Base-by-base conservation (phyloP, 2,888 invertebrate genomes). In the Pachycephus smyrnensis region DNA sequence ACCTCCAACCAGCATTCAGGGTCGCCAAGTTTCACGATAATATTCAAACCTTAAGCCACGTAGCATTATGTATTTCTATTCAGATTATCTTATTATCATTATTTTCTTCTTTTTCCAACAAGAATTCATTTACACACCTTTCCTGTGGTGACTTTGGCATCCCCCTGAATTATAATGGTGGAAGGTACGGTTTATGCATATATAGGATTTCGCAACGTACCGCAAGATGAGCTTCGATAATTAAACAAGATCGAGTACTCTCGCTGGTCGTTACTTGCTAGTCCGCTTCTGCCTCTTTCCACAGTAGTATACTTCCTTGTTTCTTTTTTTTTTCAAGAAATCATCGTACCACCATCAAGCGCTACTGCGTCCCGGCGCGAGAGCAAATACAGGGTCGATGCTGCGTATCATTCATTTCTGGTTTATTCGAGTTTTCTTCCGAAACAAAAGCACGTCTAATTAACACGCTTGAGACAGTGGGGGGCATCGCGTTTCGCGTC, bases 371-470 rank as follows among this genome's bases (percentile, higher is more conserved):
- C 30, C 11, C 69, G 69, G 69, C 69, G 0, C 31, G n/a, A 79
- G 75, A 55, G 9, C 23, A 23, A 55, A 9, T 0, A 23, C 23
- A 55, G 9, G 55, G 55, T 9, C 55, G 55, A 55, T 55, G 55
- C 55, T 55, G 75, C 80, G 84, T 79, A 85, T 86, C 87, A 83
- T 86, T 88, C 86, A 75, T 88, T 86, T 90, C 89, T 89, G 88
- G 88, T 86, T 85, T 86, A 86, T 88, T 87, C 83, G 83, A 82
- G 82, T 23, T 84, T 87, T 82, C 87, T 87, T 85, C 81, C 78
- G 84, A 86, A 89, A 90, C 89, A 89, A 90, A 90, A 88, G 90
- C 88, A 82, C 83, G 86, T 87, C 89, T 89, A 90, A 90, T 90
- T 90, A 90, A 89, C 89, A 87, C 89, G 90, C 88, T 86, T 84